Evolutionary conservation across 2,888 invertebrate species (phyloP).

Genomic region (Dromius quadrimaculatus): DNA sequence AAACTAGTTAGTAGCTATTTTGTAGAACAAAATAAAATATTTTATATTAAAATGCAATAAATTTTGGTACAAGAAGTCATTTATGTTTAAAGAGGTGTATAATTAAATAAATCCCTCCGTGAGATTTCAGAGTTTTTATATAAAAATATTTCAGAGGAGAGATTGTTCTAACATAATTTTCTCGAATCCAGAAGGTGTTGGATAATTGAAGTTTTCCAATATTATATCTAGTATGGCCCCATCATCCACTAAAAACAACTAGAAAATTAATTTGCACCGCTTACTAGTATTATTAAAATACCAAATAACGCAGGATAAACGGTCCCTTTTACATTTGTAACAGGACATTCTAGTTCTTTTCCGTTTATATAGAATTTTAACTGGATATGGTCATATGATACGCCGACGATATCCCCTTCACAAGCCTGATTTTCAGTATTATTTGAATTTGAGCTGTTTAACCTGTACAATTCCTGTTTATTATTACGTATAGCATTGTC

Average conservation of each 20-base stretch:
- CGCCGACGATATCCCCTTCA: slow-evolving; percentile 94
- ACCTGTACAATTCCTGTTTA: slow-evolving; percentile 80
- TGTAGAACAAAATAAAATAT: slow-evolving; percentile 48
- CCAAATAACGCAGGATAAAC: slow-evolving; percentile 94
- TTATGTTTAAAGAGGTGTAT: slow-evolving; percentile 26
- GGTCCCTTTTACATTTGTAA: slow-evolving; percentile 90
- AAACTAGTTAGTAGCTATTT: slow-evolving; percentile 45
- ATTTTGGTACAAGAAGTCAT: slow-evolving; percentile 49
- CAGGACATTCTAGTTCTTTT: slow-evolving; percentile 84
- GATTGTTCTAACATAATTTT: slow-evolving; percentile 98
- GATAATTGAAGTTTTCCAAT: slow-evolving; percentile 88
- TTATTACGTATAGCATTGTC: slow-evolving; percentile 90
- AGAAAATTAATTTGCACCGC: too few species aligned
- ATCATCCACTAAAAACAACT: slow-evolving; percentile 88
- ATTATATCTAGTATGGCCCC: slow-evolving; percentile 97
- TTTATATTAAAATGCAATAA: slow-evolving; percentile 52
- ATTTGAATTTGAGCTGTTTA: slow-evolving; percentile 60
- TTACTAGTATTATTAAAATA: too few species aligned
- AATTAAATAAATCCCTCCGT: slow-evolving; percentile 7
- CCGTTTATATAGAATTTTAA: slow-evolving; percentile 96
- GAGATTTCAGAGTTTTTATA: slow-evolving; percentile 35
- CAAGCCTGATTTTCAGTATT: slow-evolving; percentile 71
- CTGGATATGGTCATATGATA: slow-evolving; percentile 96
- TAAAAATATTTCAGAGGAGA: slow-evolving; percentile 77
- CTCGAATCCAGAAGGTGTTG: slow-evolving; percentile 89